Percentiles rank a stretch among this genome's conserved stretches.
Evolutionary conservation across 2,113 vertebrate genomes (phyloP).

Genomic region (Albula goreensis): DNA sequence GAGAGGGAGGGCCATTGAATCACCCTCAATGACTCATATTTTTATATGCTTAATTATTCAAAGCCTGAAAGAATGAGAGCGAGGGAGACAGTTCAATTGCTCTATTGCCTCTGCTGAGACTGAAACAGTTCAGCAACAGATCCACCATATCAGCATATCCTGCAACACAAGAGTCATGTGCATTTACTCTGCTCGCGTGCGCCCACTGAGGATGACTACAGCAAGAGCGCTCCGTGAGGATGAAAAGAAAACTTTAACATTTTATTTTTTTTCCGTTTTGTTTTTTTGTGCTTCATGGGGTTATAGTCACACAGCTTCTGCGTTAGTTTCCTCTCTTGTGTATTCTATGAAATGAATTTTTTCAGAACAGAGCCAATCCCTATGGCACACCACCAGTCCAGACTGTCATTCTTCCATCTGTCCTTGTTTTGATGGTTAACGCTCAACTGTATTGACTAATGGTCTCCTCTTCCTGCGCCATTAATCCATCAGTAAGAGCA

Average conservation of each 20-base stretch:
- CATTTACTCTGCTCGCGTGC: background rate
- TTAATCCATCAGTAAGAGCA: conserved; percentile 43
- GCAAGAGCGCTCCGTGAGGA: background rate
- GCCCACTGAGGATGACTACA: background rate
- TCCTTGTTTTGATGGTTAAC: conserved; percentile 27
- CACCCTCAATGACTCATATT: background rate
- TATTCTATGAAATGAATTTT: conserved; percentile 5
- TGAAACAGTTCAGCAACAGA: background rate
- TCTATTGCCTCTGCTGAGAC: background rate
- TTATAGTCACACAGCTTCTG: background rate
- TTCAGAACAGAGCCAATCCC: background rate
- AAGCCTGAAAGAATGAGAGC: background rate
- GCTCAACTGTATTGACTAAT: conserved; percentile 24
- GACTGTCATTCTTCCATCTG: conserved; percentile 30
- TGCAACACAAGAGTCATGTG: background rate
- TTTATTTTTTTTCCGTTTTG: background rate
- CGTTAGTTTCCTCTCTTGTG: background rate
- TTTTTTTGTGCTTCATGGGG: background rate
- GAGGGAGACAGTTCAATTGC: background rate
- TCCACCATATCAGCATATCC: background rate
- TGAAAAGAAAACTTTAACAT: background rate
- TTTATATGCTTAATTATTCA: background rate
- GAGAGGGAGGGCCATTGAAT: background rate
- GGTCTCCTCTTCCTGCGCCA: conserved; percentile 25
- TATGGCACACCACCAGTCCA: conserved; percentile 1